These are phyloP conservation scores for Stegostoma tigrinum DNA, from an alignment of 2,113 vertebrate genomes.

Conservation along the genomic window DNA sequence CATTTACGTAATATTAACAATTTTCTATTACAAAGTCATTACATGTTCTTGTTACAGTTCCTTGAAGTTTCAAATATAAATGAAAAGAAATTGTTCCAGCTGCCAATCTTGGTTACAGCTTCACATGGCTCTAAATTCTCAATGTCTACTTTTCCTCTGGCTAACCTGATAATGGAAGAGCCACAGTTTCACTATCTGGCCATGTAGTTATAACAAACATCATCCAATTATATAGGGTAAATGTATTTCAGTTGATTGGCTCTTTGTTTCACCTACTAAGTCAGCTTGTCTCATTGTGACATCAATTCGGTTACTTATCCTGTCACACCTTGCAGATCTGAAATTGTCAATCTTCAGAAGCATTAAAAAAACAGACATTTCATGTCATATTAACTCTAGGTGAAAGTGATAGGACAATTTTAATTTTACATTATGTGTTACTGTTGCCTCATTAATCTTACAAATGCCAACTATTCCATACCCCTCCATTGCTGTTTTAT, in stretches of 20 bases:
- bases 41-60: background rate
- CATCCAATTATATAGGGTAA: background rate
- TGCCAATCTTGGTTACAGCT: background rate
- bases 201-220: background rate
- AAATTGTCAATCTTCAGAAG: background rate
- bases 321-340: background rate
- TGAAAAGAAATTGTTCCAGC: background rate
- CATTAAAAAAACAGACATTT: slow-evolving; percentile 2
- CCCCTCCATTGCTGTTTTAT: background rate
- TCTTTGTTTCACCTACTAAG: background rate
- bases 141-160: background rate
- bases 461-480: background rate
- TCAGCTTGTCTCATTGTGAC: background rate
- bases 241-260: background rate
- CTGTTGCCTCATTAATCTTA: background rate
- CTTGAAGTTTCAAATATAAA: slow-evolving; percentile 10
- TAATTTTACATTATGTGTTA: background rate
- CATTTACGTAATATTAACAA: slow-evolving; percentile 5
- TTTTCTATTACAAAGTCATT: slow-evolving; percentile 28
- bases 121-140: background rate
- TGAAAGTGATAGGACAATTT: background rate
- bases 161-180: background rate
- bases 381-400: background rate
- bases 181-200: background rate
- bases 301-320: background rate